These are phyloP conservation scores for Blastobasis lacticolella DNA, from an alignment of 2,888 invertebrate species.

Conservation along the genomic window DNA sequence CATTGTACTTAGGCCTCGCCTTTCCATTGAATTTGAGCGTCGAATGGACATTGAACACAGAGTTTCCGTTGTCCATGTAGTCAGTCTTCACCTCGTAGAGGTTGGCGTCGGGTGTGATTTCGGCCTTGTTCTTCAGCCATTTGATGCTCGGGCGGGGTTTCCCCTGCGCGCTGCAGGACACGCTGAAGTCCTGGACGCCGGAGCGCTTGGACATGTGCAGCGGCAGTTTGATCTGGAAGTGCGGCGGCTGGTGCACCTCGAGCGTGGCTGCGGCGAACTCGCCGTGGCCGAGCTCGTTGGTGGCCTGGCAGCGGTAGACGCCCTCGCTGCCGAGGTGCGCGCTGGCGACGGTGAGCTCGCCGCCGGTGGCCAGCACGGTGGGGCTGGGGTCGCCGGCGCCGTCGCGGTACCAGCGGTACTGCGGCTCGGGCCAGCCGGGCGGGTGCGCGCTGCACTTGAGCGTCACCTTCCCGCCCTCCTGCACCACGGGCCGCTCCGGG, in stretches of 20 bases:
- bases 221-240: conserved; percentile 86
- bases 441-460: conserved; percentile 90
- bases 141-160: conserved; percentile 89
- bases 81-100: conserved; percentile 88
- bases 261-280: conserved; percentile 88
- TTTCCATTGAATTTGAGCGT: conserved; percentile 86
- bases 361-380: conserved; percentile 83
- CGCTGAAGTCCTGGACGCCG: conserved; percentile 84
- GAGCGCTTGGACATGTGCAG: conserved; percentile 87
- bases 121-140: conserved; percentile 90
- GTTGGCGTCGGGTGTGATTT: conserved; percentile 83
- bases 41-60: conserved; percentile 88
- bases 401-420: conserved; percentile 92
- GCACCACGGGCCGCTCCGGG: conserved; percentile 88
- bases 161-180: conserved; percentile 89
- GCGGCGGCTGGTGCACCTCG: conserved; percentile 91
- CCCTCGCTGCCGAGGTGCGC: conserved; percentile 91
- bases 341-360: conserved; percentile 88
- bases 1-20: conserved; percentile 83
- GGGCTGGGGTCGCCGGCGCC: conserved; percentile 76
- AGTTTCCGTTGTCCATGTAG: conserved; percentile 83
- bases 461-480: conserved; percentile 87
- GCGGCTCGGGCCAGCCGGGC: conserved; percentile 94
- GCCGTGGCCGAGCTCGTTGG: conserved; percentile 91
- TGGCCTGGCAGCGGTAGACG: conserved; percentile 91